A percentile compares a stretch with the other conserved stretches of the same genome.
These are phyloP conservation scores for Smutsia temminckii DNA, from an alignment of 2,797 vertebrate species.

Conservation along the genomic window DNA sequence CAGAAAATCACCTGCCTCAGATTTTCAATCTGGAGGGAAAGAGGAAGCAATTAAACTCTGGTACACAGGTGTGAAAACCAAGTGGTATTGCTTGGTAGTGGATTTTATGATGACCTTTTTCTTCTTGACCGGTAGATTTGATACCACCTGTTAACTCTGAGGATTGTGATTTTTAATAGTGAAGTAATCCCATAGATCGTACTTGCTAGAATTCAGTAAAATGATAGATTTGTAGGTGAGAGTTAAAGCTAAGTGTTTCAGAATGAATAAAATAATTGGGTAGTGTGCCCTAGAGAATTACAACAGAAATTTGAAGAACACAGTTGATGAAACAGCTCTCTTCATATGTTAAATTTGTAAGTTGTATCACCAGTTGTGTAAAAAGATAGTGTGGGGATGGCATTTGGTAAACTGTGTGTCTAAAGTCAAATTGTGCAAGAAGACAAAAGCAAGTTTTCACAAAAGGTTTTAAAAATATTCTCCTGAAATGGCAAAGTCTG, in stretches of 20 bases:
- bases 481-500: not conserved
- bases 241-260: not conserved
- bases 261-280: not conserved
- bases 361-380: not conserved
- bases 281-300: not conserved
- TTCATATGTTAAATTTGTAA: not conserved
- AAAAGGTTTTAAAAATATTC: not conserved
- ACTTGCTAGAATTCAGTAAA: not conserved
- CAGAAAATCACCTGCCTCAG: not conserved
- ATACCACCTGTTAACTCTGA: not conserved
- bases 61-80: not conserved
- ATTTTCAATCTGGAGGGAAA: not conserved
- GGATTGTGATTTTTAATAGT: not conserved
- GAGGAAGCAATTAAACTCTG: not conserved
- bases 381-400: not conserved
- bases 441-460: not conserved
- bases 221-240: not conserved
- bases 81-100: not conserved
- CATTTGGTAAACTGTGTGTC: not conserved
- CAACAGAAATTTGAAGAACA: not conserved
- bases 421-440: not conserved
- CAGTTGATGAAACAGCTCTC: not conserved
- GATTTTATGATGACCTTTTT: not conserved
- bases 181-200: not conserved
- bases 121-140: not conserved